Evolutionary conservation across 1,140 invertebrate genomes (phyloP).

Genomic region (Ladona fulva): DNA sequence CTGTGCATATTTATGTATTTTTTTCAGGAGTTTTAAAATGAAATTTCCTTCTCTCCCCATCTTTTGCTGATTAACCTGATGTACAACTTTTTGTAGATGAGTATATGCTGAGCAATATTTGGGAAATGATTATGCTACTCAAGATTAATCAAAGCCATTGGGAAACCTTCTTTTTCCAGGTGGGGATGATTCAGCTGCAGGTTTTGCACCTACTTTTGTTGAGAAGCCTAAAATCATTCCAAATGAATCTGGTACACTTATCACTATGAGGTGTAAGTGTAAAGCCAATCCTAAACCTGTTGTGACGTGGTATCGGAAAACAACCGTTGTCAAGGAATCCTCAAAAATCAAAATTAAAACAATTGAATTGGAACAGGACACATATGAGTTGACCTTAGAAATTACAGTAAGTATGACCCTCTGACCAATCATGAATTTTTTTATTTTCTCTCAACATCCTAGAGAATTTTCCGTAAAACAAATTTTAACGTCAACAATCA

Average conservation of each 20-base stretch:
- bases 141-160: conserved; percentile 1
- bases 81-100: no score
- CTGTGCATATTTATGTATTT: background rate
- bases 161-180: conserved; percentile 49
- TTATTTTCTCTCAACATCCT: no score
- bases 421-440: no score
- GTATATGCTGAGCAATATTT: background rate
- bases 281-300: conserved; percentile 85
- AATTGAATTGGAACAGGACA: conserved; percentile 65
- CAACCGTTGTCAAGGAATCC: conserved; percentile 71
- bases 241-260: conserved; percentile 89
- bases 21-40: background rate
- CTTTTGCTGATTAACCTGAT: no score
- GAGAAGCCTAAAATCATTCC: conserved; percentile 97
- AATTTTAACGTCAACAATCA: no score
- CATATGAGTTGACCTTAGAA: conserved; percentile 80
- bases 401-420: conserved; percentile 71
- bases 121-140: background rate
- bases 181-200: conserved; percentile 70
- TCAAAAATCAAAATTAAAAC: conserved; percentile 77
- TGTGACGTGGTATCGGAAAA: conserved; percentile 84
- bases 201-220: conserved; percentile 87
- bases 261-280: conserved; percentile 92
- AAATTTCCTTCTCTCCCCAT: background rate
- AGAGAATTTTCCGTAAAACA: no score